Conservation (phyloP, 2,113 vertebrate species). For the Geococcyx californianus region DNA sequence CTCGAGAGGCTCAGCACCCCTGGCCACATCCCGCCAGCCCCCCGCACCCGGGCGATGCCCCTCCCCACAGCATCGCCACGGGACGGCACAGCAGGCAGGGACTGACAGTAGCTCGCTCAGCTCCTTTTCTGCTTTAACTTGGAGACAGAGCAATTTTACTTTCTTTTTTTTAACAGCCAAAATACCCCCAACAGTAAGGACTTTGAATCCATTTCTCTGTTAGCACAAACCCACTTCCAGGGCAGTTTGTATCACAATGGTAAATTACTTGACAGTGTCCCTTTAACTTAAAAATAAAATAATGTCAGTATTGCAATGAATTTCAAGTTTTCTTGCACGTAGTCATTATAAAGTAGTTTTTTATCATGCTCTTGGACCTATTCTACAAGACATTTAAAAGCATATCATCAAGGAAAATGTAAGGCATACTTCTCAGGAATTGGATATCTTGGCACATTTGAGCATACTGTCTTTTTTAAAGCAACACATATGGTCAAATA, state of each 20-base stretch:
- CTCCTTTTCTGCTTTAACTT: neutral
- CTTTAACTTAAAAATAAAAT: constrained; percentile 76
- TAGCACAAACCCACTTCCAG: constrained; percentile 52
- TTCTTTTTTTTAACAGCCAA: neutral
- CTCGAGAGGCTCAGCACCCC: constrained; percentile 19
- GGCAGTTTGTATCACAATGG: neutral
- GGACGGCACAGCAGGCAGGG: constrained; percentile 65
- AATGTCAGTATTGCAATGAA: constrained; percentile 80
- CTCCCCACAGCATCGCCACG: neutral
- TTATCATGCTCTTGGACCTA: constrained; percentile 78
- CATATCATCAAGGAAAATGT: constrained; percentile 78
- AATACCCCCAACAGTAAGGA: neutral
- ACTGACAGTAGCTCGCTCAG: constrained; percentile 52
- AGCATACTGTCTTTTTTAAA: constrained; percentile 78
- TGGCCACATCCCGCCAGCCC: too few relatives aligned
- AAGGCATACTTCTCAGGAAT: constrained; percentile 81
- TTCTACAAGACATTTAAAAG: constrained; percentile 78
- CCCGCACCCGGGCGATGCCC: constrained; percentile 50
- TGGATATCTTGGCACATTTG: constrained; percentile 82
- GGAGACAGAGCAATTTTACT: constrained; percentile 17
- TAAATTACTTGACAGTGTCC: constrained; percentile 82
- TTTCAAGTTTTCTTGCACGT: constrained; percentile 83
- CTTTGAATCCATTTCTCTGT: constrained; percentile 57
- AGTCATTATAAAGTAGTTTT: constrained; percentile 77
- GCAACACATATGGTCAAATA: constrained; percentile 83